Evolutionary conservation across 2,888 invertebrate species (phyloP).

Genomic region (Drosophila demipolita): DNA sequence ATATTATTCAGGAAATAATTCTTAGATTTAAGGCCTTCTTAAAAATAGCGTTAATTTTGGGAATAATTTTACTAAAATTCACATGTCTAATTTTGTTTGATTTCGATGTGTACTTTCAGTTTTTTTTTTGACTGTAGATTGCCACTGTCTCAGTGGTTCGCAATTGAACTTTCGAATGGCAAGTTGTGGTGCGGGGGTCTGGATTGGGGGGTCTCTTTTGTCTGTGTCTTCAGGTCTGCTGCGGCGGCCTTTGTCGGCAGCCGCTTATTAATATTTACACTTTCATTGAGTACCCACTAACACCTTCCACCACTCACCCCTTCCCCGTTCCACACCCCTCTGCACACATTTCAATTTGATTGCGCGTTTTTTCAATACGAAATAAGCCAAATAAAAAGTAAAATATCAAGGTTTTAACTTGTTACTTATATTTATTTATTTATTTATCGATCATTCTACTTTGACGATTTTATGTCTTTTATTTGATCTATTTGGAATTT

Average conservation of each 20-base stretch:
- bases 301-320: not conserved
- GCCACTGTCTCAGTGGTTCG: constrained; percentile 19
- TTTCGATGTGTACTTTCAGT: not conserved
- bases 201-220: constrained; percentile 43
- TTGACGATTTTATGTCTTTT: constrained; percentile 9
- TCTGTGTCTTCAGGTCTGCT: constrained; percentile 32
- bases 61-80: too few species aligned
- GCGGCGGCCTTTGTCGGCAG: constrained; percentile 47
- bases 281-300: constrained; percentile 37
- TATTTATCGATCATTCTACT: constrained; percentile 32
- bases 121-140: not conserved
- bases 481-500: constrained; percentile 13
- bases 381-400: constrained; percentile 30
- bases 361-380: constrained; percentile 46
- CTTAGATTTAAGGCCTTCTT: not conserved
- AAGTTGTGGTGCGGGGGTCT: constrained; percentile 49
- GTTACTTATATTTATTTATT: constrained; percentile 51
- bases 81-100: too few species aligned
- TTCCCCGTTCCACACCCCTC: not conserved
- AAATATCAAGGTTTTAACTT: constrained; percentile 36
- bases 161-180: constrained; percentile 61
- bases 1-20: not conserved
- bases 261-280: constrained; percentile 60
- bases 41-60: too few species aligned
- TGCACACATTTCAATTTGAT: constrained; percentile 8